Percentiles rank a stretch among this genome's conserved stretches.
These are phyloP conservation scores for Drosophila melanogaster DNA, from an alignment of 1,140 invertebrate species.

Conservation along the genomic window DNA sequence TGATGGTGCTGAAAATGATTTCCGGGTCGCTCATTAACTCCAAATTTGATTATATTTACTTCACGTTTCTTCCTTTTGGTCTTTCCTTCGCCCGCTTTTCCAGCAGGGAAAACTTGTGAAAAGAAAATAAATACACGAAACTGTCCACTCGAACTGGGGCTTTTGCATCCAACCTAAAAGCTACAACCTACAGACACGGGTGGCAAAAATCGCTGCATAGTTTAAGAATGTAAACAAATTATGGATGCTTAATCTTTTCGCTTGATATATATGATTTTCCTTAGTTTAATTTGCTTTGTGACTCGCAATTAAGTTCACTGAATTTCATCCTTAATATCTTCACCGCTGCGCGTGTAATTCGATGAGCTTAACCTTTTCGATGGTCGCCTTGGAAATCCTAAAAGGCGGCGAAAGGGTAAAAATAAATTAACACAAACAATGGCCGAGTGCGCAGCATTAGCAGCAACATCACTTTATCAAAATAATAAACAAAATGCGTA, in stretches of 20 bases:
- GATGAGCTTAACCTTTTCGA: conserved; percentile 61
- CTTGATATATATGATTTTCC: too few relatives aligned
- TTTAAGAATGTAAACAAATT: too few relatives aligned
- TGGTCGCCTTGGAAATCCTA: conserved; percentile 52
- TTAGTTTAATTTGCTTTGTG: too few relatives aligned
- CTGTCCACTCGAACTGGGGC: neutral
- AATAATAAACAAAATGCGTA: conserved; percentile 68
- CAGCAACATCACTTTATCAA: conserved; percentile 58
- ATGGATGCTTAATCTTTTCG: too few relatives aligned
- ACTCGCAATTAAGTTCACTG: conserved; percentile 52
- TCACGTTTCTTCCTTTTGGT: neutral
- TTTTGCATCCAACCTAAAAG: neutral
- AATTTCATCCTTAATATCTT: neutral
- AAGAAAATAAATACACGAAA: neutral
- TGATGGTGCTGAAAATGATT: conserved; percentile 60
- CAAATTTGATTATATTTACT: conserved; percentile 73
- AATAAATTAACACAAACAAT: conserved; percentile 56
- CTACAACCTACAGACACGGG: too few relatives aligned
- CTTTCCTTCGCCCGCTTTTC: neutral
- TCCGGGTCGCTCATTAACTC: conserved; percentile 71
- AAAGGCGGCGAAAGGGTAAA: conserved; percentile 6
- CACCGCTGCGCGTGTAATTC: conserved; percentile 33
- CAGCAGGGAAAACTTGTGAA: neutral
- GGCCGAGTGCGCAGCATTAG: conserved; percentile 6
- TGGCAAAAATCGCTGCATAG: too few relatives aligned